Conservation (phyloP, 1,140 invertebrate species). For the Drosophila pectinifera region DNA sequence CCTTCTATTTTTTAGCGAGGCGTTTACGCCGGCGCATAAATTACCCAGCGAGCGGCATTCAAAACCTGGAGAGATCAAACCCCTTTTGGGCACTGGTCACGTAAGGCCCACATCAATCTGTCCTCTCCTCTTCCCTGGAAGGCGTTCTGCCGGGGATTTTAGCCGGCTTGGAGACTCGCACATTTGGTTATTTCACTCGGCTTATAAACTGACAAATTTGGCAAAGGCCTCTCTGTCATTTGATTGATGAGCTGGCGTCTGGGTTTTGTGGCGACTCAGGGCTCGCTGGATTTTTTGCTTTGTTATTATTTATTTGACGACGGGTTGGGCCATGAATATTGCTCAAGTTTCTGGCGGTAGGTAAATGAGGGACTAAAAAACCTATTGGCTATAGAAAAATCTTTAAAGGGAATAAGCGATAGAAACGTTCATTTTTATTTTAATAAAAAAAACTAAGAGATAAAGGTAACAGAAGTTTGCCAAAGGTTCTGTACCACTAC, state of each 20-base stretch:
- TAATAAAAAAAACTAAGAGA: too few relatives aligned
- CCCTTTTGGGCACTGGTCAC: constrained; percentile 68
- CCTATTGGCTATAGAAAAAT: background rate
- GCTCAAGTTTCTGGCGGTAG: background rate
- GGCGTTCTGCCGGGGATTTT: constrained; percentile 41
- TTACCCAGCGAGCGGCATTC: constrained; percentile 57
- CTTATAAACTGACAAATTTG: constrained; percentile 80
- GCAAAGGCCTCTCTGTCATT: constrained; percentile 54
- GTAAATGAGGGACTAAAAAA: constrained; percentile 1
- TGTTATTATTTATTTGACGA: constrained; percentile 38
- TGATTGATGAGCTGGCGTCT: constrained; percentile 73
- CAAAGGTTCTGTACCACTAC: too few relatives aligned
- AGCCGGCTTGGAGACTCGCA: constrained; percentile 7
- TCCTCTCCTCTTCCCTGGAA: constrained; percentile 24
- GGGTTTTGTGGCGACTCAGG: constrained; percentile 20
- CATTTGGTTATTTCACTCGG: constrained; percentile 48
- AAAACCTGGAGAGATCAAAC: constrained; percentile 43
- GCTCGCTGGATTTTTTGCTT: background rate
- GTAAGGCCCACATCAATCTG: constrained; percentile 82
- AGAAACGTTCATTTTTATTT: too few relatives aligned
- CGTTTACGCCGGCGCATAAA: constrained; percentile 84
- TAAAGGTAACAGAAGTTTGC: background rate
- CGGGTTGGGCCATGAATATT: constrained; percentile 14
- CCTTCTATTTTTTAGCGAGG: constrained; percentile 36
- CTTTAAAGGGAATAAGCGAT: background rate